A percentile compares a stretch with the other conserved stretches of the same genome.
Evolutionary conservation across 1,140 invertebrate genomes (phyloP).

Genomic region (Solen grandis): DNA sequence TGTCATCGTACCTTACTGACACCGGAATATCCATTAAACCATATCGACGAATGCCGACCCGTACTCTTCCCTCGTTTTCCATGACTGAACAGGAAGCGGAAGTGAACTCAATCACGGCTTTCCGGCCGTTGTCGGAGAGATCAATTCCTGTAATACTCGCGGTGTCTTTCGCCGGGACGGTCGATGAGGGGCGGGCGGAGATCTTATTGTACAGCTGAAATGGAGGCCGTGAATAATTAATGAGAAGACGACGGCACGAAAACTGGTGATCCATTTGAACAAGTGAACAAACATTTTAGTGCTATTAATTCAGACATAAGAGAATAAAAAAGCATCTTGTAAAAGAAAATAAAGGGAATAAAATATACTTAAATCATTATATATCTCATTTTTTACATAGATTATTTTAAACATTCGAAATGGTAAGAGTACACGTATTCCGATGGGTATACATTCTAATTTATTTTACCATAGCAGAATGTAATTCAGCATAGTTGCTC

Average conservation of each 20-base stretch:
- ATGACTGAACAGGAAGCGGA: slow-evolving; percentile 83
- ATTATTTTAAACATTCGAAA: too few relatives aligned
- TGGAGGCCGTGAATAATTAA: not conserved
- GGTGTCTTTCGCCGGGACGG: slow-evolving; percentile 2
- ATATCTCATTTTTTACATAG: too few relatives aligned
- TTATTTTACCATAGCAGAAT: too few relatives aligned
- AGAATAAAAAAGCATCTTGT: too few relatives aligned
- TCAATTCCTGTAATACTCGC: slow-evolving; percentile 50
- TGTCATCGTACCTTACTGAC: slow-evolving; percentile 81
- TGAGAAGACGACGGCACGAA: not conserved
- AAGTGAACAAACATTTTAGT: too few relatives aligned
- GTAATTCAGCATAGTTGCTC: too few relatives aligned
- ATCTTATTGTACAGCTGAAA: slow-evolving; percentile 56
- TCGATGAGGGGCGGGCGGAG: not conserved
- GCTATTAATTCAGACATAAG: too few relatives aligned
- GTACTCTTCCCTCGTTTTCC: slow-evolving; percentile 85
- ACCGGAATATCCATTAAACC: slow-evolving; percentile 82
- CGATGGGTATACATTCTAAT: too few relatives aligned
- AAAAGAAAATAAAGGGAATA: too few relatives aligned
- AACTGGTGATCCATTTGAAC: not conserved
- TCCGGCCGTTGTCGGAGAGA: slow-evolving; percentile 71
- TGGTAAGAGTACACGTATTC: too few relatives aligned
- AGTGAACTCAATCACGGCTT: slow-evolving; percentile 84
- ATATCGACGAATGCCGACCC: slow-evolving; percentile 83
- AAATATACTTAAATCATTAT: too few relatives aligned